Evolutionary conservation across 2,888 invertebrate species (phyloP), one percentile per base, ranked within the genome.

Genomic region (Clitarchus hookeri): DNA sequence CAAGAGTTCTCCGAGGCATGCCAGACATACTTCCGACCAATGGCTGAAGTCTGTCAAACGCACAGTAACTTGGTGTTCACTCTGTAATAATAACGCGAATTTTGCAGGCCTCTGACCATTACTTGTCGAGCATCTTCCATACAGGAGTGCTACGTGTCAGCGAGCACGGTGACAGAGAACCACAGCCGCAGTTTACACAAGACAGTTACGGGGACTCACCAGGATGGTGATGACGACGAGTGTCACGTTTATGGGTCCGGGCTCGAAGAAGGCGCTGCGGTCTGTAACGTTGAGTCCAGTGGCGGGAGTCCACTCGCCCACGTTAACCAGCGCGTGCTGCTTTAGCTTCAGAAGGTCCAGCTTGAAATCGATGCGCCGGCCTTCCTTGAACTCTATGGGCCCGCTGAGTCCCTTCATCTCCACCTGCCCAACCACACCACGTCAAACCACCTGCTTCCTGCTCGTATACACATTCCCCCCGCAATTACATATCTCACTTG

Each of bases 321-420:
- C 95, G 91, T 96, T 96, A 25, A 95, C 94, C 86, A 96, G 92
- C 0, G 95, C 94, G 90, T 95, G 95, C 89, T 95, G 95, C 89
- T 95, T 95, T 88, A 96, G 91, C 91, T 96, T 96, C 54, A 96
- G 92, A 86, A 96, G 91, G 90, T 96, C 96, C 87, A 97, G 92
- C 89, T 95, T 95, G 90, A 97, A 96, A 89, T 95, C 94, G 85
- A 94, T 94, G 86, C 97, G 93, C 85, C 94, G 93, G 0, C 96
- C 96, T 91, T 96, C 95, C 90, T 96, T 96, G 91, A 96, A 96
- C 91, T 95, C 95, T 88, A 97, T 95, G 26, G 95, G 95, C 0
- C 97, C 97, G 44, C 96, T 96, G 85, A 97, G 92, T 9, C 97
- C 97, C 90, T 95, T 95, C 92, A 95, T 95, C 91, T 96, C 95